Percentiles rank a stretch among this genome's conserved stretches.
Evolutionary conservation across 2,888 invertebrate genomes (phyloP).

Genomic region (Sceliomorpha sp.): DNA sequence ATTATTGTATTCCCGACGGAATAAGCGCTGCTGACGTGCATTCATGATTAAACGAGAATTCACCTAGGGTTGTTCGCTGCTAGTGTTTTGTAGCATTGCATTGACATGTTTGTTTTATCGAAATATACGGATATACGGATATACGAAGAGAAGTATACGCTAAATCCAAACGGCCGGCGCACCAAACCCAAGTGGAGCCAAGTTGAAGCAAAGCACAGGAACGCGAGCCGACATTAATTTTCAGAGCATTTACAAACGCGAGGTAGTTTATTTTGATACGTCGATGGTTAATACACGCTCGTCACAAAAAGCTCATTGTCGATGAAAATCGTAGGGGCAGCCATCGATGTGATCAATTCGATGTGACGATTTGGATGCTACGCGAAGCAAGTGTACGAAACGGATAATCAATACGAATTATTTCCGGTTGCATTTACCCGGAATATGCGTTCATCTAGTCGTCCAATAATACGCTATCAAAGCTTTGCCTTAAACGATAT

Average conservation of each 20-base stretch:
- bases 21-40: no score
- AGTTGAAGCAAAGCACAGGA: no score
- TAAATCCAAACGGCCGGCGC: no score
- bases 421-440: slow-evolving; percentile 29
- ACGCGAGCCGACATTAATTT: slow-evolving; percentile 23
- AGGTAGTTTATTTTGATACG: slow-evolving; percentile 13
- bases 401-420: slow-evolving; percentile 44
- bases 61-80: no score
- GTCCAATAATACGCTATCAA: slow-evolving; percentile 7
- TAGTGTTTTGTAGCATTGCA: no score
- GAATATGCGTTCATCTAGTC: slow-evolving; percentile 10
- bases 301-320: slow-evolving; percentile 15
- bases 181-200: no score
- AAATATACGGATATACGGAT: no score
- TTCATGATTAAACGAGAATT: no score
- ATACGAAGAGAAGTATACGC: no score
- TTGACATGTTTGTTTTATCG: no score
- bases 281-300: slow-evolving; percentile 1
- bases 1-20: no score
- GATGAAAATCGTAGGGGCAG: slow-evolving; percentile 15
- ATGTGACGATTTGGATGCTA: slow-evolving; percentile 11
- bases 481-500: no score
- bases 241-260: slow-evolving; percentile 20
- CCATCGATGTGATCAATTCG: slow-evolving; percentile 19
- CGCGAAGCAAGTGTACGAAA: slow-evolving; percentile 18